Conservation (phyloP, 2,888 invertebrate species). For the Nymphalis urticae region DNA sequence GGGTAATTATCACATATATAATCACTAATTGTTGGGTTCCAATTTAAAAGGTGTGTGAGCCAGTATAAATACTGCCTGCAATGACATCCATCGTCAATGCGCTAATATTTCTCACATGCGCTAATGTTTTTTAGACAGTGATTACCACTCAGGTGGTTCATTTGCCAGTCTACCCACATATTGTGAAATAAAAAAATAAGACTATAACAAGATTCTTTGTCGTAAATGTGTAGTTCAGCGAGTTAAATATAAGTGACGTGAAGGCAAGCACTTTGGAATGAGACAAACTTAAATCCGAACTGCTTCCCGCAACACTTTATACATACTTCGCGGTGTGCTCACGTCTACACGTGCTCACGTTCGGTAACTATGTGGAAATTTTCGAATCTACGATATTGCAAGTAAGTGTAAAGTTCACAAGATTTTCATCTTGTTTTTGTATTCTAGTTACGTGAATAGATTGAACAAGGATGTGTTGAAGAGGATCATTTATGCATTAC, state of each 20-base stretch:
- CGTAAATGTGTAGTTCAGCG: constrained; percentile 7
- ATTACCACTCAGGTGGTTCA: no score
- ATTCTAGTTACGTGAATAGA: background rate
- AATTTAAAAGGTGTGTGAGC: no score
- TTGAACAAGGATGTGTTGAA: background rate
- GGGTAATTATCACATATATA: no score
- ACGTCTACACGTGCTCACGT: constrained; percentile 13
- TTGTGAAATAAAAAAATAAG: no score
- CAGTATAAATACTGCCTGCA: no score
- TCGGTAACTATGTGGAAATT: constrained; percentile 9
- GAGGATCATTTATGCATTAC: background rate
- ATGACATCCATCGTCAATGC: no score
- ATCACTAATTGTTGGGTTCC: no score
- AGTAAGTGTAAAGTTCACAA: background rate
- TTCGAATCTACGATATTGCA: constrained; percentile 15
- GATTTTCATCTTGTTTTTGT: constrained; percentile 1
- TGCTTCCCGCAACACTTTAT: constrained; percentile 27
- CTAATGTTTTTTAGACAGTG: no score
- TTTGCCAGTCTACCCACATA: background rate
- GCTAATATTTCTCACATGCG: no score
- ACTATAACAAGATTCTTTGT: background rate
- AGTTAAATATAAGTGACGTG: constrained; percentile 23
- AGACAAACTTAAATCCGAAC: constrained; percentile 33
- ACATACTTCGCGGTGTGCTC: constrained; percentile 26
- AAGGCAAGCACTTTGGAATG: constrained; percentile 16